phyloP scores from a whole-genome alignment of 2,888 invertebrate species.

The Diaperis boleti region DNA sequence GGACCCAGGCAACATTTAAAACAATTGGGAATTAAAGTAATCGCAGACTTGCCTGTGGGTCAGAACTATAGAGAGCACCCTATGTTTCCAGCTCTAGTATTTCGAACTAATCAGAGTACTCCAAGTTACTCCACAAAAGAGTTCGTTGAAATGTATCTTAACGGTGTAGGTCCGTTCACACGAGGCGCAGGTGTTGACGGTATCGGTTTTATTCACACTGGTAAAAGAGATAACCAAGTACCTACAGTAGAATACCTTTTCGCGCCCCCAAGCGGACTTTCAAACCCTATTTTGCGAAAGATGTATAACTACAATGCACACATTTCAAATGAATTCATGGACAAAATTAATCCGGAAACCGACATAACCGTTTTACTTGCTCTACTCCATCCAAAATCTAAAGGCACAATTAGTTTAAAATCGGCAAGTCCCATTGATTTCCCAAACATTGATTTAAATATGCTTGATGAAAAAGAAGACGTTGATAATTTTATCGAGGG shows the following conservation, averaged over 20 bases:
- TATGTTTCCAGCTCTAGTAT: conserved; percentile 2
- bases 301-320: conserved; percentile 10
- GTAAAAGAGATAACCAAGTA: not conserved
- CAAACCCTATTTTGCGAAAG: conserved; percentile 1
- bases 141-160: not conserved
- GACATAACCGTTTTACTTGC: conserved; percentile 64
- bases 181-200: not conserved
- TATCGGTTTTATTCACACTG: conserved; percentile 4
- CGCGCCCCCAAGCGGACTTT: not conserved
- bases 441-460: conserved; percentile 73
- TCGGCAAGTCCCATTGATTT: conserved; percentile 70
- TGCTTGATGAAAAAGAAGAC: conserved; percentile 65
- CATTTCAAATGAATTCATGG: conserved; percentile 1
- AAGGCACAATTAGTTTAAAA: conserved; percentile 67
- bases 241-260: conserved; percentile 9
- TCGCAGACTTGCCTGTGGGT: conserved; percentile 16
- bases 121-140: not conserved
- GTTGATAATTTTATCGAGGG: conserved; percentile 67
- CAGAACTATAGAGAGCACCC: conserved; percentile 6
- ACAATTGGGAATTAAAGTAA: conserved; percentile 1
- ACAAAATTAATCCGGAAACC: conserved; percentile 46
- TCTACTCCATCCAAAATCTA: conserved; percentile 69
- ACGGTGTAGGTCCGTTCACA: conserved; percentile 12
- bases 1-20: conserved; percentile 18
- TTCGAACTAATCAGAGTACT: conserved; percentile 4